A percentile compares a stretch with the other conserved stretches of the same genome.
Evolutionary conservation across 2,797 vertebrate genomes (phyloP).

Genomic region (Carapus acus): DNA sequence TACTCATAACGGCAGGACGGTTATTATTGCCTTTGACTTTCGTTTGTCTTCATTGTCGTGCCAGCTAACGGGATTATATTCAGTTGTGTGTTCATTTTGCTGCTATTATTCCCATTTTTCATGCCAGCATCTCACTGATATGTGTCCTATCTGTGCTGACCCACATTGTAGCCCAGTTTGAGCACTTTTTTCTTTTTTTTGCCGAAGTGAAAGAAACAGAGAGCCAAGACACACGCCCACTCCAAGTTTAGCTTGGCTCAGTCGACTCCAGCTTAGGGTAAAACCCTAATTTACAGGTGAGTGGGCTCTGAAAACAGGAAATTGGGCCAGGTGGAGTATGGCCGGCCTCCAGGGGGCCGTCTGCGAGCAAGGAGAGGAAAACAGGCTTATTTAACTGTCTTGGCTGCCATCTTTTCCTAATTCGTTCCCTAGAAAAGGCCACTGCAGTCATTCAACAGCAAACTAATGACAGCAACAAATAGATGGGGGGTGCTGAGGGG

Average conservation of each 20-base stretch:
- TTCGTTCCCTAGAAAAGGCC: slow-evolving; percentile 24
- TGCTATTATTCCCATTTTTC: slow-evolving; percentile 30
- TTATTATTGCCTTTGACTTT: slow-evolving; percentile 22
- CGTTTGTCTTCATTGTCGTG: slow-evolving; percentile 6
- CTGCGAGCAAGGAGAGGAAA: slow-evolving; percentile 22
- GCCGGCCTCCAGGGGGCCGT: slow-evolving; percentile 28
- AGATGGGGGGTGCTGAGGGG: no score
- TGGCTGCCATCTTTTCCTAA: slow-evolving; percentile 15
- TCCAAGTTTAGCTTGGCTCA: slow-evolving; percentile 24
- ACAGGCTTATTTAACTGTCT: slow-evolving; percentile 26
- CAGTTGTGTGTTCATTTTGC: slow-evolving; percentile 4
- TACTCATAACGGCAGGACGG: slow-evolving; percentile 24
- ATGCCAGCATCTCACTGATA: slow-evolving; percentile 28
- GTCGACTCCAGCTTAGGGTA: slow-evolving; percentile 27
- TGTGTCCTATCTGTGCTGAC: slow-evolving; percentile 46
- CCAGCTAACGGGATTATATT: background rate
- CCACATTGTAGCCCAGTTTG: slow-evolving; percentile 62
- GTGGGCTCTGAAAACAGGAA: slow-evolving; percentile 20
- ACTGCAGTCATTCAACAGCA: slow-evolving; percentile 29
- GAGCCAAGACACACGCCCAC: slow-evolving; percentile 14
- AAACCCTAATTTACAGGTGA: slow-evolving; percentile 46
- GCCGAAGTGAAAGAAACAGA: slow-evolving; percentile 44
- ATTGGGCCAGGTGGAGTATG: slow-evolving; percentile 38
- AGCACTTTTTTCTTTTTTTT: slow-evolving; percentile 33
- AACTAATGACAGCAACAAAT: slow-evolving; percentile 41